These are phyloP conservation scores for Melanotaenia maccullochi DNA, from an alignment of 2,797 vertebrate species.

Conservation along the genomic window DNA sequence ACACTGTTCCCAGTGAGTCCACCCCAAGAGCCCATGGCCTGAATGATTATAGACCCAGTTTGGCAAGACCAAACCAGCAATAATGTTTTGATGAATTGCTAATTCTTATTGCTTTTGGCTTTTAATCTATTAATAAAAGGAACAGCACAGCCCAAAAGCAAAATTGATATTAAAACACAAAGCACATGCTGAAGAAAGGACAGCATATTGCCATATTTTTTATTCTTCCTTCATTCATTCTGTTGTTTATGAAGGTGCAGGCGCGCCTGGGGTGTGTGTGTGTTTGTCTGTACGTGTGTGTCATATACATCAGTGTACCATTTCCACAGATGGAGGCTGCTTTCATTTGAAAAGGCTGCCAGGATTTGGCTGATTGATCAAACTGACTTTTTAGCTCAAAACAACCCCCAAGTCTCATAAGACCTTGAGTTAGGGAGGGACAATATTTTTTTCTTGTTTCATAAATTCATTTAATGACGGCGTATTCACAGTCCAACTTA, in stretches of 20 bases:
- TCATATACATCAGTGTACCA: slow-evolving; percentile 27
- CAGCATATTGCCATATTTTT: slow-evolving; percentile 38
- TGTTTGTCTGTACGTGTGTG: slow-evolving; percentile 16
- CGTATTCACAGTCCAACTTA: background rate
- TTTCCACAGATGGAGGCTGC: slow-evolving; percentile 49
- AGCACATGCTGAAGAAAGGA: slow-evolving; percentile 31
- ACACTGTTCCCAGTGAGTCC: slow-evolving; percentile 30
- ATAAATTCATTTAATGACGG: slow-evolving; percentile 6
- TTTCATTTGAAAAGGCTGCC: slow-evolving; percentile 55
- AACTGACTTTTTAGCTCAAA: slow-evolving; percentile 65
- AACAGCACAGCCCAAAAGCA: slow-evolving; percentile 37
- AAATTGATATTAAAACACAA: slow-evolving; percentile 41
- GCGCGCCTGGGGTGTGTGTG: slow-evolving; percentile 40
- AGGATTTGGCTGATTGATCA: slow-evolving; percentile 69
- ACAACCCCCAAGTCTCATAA: slow-evolving; percentile 39
- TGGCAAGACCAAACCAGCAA: slow-evolving; percentile 51
- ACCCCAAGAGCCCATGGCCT: slow-evolving; percentile 41
- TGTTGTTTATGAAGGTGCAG: slow-evolving; percentile 42
- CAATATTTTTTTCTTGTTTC: slow-evolving; percentile 17
- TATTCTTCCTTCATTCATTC: slow-evolving; percentile 44
- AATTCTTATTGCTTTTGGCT: slow-evolving; percentile 66
- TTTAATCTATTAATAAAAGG: slow-evolving; percentile 63
- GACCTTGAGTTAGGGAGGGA: slow-evolving; percentile 36
- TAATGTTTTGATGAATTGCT: slow-evolving; percentile 68
- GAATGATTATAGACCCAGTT: slow-evolving; percentile 56